Conservation (phyloP, 2,797 vertebrate genomes). For the Petrocephalus schoutedeni region DNA sequence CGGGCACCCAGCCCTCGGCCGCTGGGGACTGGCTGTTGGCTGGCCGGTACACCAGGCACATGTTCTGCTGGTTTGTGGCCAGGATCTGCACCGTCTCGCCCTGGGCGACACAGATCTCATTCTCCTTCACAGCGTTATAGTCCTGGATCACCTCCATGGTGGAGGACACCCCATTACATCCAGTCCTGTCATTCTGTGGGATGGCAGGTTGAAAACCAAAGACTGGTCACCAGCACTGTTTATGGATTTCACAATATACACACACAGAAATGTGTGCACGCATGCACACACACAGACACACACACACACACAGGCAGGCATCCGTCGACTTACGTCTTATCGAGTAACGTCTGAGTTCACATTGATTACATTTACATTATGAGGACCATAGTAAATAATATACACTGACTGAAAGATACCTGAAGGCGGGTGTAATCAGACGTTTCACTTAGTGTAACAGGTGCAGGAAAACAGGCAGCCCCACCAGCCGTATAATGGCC, state of each 20-base stretch:
- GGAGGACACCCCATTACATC: conserved; percentile 84
- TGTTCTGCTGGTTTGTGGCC: conserved; percentile 95
- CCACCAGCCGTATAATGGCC: too few species aligned
- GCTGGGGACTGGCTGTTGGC: conserved; percentile 86
- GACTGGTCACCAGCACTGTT: not conserved
- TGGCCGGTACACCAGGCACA: conserved; percentile 91
- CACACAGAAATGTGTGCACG: not conserved
- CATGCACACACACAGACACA: not conserved
- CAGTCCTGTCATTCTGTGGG: conserved; percentile 66
- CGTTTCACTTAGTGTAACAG: too few species aligned
- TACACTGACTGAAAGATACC: too few species aligned
- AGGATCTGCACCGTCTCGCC: conserved; percentile 92
- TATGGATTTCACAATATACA: not conserved
- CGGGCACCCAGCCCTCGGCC: conserved; percentile 96
- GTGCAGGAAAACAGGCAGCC: too few species aligned
- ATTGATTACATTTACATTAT: too few species aligned
- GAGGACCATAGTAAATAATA: too few species aligned
- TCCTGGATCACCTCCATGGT: conserved; percentile 87
- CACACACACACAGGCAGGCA: too few species aligned
- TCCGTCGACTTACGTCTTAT: too few species aligned
- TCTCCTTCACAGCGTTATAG: conserved; percentile 95
- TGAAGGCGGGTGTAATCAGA: too few species aligned
- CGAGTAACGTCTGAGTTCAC: too few species aligned
- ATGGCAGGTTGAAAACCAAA: conserved; percentile 1
- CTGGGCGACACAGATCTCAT: conserved; percentile 89